Conservation (phyloP, 2,888 invertebrate genomes). For the Cephus nigrinus region DNA sequence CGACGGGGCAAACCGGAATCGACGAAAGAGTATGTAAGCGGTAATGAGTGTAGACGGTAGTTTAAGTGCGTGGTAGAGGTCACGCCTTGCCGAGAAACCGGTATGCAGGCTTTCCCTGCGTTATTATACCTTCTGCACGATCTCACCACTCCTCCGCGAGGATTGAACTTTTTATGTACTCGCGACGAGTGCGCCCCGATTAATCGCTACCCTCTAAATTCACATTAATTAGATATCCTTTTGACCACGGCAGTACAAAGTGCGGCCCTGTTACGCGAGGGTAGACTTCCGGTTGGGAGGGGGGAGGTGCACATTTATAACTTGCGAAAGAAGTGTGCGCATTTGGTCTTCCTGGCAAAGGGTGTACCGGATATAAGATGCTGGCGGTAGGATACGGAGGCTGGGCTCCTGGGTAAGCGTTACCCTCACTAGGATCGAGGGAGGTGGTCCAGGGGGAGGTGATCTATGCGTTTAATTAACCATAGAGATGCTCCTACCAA, state of each 20-base stretch:
- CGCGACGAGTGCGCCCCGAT: slow-evolving; percentile 34
- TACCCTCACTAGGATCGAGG: slow-evolving; percentile 2
- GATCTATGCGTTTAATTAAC: slow-evolving; percentile 66
- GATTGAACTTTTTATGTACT: slow-evolving; percentile 1
- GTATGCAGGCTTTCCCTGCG: slow-evolving; percentile 42
- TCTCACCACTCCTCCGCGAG: slow-evolving; percentile 14
- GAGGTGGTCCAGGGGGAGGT: slow-evolving; percentile 38
- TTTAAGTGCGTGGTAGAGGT: slow-evolving; percentile 44
- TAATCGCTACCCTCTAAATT: slow-evolving; percentile 29
- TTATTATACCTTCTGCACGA: slow-evolving; percentile 12
- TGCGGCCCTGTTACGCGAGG: slow-evolving; percentile 35
- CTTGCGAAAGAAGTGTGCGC: slow-evolving; percentile 39
- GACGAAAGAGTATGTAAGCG: slow-evolving; percentile 21
- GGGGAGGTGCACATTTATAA: slow-evolving; percentile 36
- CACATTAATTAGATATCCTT: slow-evolving; percentile 33
- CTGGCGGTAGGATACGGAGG: slow-evolving; percentile 30
- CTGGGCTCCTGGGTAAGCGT: slow-evolving; percentile 20
- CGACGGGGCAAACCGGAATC: not conserved
- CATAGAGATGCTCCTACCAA: slow-evolving; percentile 61
- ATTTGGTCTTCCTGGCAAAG: slow-evolving; percentile 28
- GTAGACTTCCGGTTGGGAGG: slow-evolving; percentile 4
- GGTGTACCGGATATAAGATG: slow-evolving; percentile 21
- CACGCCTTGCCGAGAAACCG: slow-evolving; percentile 51
- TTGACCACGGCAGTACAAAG: slow-evolving; percentile 20
- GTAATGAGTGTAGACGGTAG: slow-evolving; percentile 54